Percentiles rank a stretch among this genome's conserved stretches.
phyloP scores from a whole-genome alignment of 2,113 vertebrate genomes.

The Chloropsis hardwickii region DNA sequence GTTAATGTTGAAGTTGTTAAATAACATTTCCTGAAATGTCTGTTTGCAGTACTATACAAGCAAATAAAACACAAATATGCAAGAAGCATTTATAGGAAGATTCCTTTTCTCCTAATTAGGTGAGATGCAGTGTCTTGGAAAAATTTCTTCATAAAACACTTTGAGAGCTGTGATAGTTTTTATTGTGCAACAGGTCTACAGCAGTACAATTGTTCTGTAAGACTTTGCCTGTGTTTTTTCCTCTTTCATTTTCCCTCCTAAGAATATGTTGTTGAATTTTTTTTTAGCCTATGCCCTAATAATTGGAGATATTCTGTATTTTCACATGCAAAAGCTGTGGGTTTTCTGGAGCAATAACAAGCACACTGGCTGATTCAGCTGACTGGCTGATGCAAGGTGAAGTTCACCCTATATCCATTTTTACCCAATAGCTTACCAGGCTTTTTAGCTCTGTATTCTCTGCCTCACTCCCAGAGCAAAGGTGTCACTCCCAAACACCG shows the following conservation, averaged over 20 bases:
- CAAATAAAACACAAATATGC: background rate
- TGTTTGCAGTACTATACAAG: background rate
- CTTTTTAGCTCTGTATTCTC: background rate
- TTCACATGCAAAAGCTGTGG: background rate
- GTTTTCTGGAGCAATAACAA: background rate
- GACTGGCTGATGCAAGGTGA: background rate
- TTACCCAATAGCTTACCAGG: background rate
- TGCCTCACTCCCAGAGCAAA: background rate
- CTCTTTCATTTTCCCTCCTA: background rate
- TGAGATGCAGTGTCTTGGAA: background rate
- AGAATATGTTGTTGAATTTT: background rate
- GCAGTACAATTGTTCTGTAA: background rate
- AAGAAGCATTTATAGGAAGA: background rate
- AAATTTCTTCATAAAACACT: background rate
- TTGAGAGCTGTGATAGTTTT: background rate
- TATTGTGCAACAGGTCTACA: background rate
- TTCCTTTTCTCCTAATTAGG: background rate
- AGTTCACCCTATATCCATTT: background rate
- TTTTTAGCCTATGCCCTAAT: background rate
- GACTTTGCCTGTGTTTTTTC: background rate
- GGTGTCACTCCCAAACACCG: background rate
- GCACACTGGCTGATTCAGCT: background rate
- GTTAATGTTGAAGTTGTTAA: background rate
- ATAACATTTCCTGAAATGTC: background rate
- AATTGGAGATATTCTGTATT: background rate